phyloP scores from a whole-genome alignment of 2,113 vertebrate genomes.

The Ovibos moschatus region DNA sequence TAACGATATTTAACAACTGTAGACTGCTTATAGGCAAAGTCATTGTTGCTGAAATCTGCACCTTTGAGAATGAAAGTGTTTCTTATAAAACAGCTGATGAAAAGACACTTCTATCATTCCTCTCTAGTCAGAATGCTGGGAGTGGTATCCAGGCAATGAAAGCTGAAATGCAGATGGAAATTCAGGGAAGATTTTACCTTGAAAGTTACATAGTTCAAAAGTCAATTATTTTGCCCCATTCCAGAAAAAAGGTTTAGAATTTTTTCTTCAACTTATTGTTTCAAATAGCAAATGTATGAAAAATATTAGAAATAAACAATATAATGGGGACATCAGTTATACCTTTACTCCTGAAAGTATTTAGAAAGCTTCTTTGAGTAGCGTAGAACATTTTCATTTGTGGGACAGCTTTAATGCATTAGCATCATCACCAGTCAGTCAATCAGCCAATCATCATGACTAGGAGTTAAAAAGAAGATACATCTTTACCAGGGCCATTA shows the following conservation, averaged over 20 bases:
- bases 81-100: background rate
- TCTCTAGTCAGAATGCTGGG: background rate
- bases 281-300: constrained; percentile 8
- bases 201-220: constrained; percentile 40
- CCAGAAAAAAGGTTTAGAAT: background rate
- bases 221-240: constrained; percentile 24
- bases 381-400: background rate
- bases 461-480: background rate
- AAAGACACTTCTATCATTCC: background rate
- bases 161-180: constrained; percentile 28
- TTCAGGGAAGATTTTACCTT: background rate
- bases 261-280: constrained; percentile 2
- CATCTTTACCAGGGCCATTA: background rate
- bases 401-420: background rate
- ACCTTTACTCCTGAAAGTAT: constrained; percentile 20
- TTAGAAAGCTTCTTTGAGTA: background rate
- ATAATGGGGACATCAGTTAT: background rate
- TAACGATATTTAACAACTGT: background rate
- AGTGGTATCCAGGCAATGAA: background rate
- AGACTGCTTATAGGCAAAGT: background rate
- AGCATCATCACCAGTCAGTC: background rate
- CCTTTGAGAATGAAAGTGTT: constrained; percentile 9
- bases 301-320: constrained; percentile 33
- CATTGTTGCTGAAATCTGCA: background rate
- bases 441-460: background rate